Base-by-base conservation (phyloP, 1,140 invertebrate species). In the Arctopsyche grandis region DNA sequence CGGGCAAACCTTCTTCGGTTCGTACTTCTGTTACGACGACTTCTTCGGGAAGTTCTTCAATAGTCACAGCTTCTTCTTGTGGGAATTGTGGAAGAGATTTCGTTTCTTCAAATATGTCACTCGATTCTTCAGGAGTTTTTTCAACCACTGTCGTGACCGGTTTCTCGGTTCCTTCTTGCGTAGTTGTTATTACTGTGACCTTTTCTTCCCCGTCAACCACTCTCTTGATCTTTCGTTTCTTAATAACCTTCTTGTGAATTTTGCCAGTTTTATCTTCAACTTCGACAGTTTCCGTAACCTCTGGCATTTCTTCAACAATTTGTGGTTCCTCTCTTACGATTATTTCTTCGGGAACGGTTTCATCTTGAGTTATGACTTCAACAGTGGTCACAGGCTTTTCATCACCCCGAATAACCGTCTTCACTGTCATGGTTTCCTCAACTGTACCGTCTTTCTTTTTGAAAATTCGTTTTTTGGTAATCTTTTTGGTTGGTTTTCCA, bases 371-470 rank as follows among this genome's bases (percentile, higher is more conserved):
- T 70, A 83, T 80, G 63, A 83, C 85, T 69, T 82, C 83, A 60
- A 84, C 84, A 83, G 85, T 84, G 44, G 84, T 87, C 79, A 86
- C 82, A 79, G 86, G 86, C 79, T 81, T 78, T 83, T 86, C 83
- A 43, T 83, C 83, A 73, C 83, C 84, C 79, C 84, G 77, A 79
- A 85, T 82, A 21, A 84, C 80, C 1, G 84, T 86, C 46, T 82
- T 81, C 14, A 85, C 84, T 83, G 85, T 81, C 21, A 83, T 85
- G 22, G 82, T 80, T 84, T 85, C 84, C 26, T 85, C 83, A 29
- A 83, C 84, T 24, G 83, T 82, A 0, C 81, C 75, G 19, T 83
- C 84, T 16, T 83, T 86, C 44, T 84, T 83, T 75, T 84, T 86
- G 0, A 83, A 84, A 7, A 83, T 81, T 9, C 78, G 78, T 66